Evolutionary conservation across 2,888 invertebrate species (phyloP).

Genomic region (Lithophane ornitopus): DNA sequence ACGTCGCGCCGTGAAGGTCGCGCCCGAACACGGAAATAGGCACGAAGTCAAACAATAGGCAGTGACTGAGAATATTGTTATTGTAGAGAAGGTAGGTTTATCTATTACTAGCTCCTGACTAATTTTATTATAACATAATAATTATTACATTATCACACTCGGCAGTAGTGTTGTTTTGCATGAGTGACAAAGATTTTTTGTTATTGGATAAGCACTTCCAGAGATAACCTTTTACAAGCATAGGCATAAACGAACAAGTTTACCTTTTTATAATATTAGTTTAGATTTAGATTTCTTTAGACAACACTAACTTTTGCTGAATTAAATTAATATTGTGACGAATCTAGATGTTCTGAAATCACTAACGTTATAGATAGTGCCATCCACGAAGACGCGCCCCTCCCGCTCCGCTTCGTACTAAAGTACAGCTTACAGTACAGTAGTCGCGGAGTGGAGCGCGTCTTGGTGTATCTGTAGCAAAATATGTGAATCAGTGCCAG

Average conservation of each 20-base stretch:
- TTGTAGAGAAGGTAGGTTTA: conserved; percentile 8
- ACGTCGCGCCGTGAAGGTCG: conserved; percentile 57
- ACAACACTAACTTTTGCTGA: background rate
- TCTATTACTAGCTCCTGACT: background rate
- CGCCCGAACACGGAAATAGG: conserved; percentile 40
- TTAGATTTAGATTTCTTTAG: background rate
- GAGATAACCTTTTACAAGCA: background rate
- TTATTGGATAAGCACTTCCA: background rate
- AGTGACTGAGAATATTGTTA: conserved; percentile 17
- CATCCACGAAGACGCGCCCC: too few relatives aligned
- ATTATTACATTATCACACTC: background rate
- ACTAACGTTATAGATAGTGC: background rate
- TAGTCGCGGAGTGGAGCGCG: too few relatives aligned
- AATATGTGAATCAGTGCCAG: background rate
- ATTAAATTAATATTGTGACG: background rate
- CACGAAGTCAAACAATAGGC: conserved; percentile 19
- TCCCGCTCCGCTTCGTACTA: too few relatives aligned
- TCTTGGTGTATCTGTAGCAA: too few relatives aligned
- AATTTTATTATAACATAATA: background rate
- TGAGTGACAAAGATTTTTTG: background rate
- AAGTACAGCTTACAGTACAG: too few relatives aligned
- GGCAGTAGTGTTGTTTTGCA: background rate
- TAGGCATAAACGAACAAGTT: background rate
- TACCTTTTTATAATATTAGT: background rate
- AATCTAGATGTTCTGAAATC: background rate